Evolutionary conservation across 1,140 invertebrate genomes (phyloP).

Genomic region (Caerostris darwini): DNA sequence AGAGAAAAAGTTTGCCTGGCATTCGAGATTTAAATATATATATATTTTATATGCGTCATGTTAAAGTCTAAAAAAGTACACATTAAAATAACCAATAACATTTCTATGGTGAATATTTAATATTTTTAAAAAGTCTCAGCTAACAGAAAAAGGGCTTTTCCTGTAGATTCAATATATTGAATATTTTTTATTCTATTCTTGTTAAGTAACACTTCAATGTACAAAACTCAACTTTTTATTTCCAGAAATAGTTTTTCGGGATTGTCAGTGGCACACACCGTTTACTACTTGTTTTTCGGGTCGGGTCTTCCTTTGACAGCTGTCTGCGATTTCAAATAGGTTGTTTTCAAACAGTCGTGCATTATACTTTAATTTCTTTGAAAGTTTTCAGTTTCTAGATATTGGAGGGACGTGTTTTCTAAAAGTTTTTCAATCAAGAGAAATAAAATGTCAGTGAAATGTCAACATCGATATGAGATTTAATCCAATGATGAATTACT

Average conservation of each 20-base stretch:
- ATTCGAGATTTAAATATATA: too few relatives aligned
- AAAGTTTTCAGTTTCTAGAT: background rate
- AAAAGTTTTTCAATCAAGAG: conserved; percentile 29
- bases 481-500: conserved; percentile 28
- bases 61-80: too few relatives aligned
- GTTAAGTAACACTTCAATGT: conserved; percentile 24
- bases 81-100: background rate
- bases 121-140: background rate
- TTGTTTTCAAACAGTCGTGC: conserved; percentile 21
- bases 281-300: conserved; percentile 26
- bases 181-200: background rate
- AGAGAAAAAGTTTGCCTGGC: too few relatives aligned
- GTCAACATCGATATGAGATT: conserved; percentile 24
- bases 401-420: background rate
- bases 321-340: conserved; percentile 14
- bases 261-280: conserved; percentile 6
- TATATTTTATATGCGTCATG: too few relatives aligned
- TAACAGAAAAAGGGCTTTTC: background rate
- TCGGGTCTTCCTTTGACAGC: conserved; percentile 18
- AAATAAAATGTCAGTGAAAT: conserved; percentile 22
- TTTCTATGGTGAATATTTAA: background rate
- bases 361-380: conserved; percentile 30
- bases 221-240: conserved; percentile 13
- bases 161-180: background rate
- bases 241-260: background rate